Base-by-base conservation (phyloP, 2,888 invertebrate genomes). In the Diploptera punctata region DNA sequence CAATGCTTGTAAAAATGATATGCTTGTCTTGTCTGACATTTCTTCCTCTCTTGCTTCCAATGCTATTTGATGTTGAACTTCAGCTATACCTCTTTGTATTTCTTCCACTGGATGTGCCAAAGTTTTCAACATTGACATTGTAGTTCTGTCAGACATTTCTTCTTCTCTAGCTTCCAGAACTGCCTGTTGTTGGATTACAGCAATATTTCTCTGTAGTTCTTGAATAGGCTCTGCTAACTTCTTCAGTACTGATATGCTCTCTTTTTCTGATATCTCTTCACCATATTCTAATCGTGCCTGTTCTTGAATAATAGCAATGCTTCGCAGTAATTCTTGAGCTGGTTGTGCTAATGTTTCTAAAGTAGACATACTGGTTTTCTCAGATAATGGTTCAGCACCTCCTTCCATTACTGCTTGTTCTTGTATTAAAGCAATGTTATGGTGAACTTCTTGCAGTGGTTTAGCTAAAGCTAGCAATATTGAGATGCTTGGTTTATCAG, bases 221-320 rank as follows among this genome's bases (percentile, higher is more conserved):
- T 83, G 82, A 10, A 83, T 81, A 0, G 85, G 85, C 68, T 83
- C 81, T 29, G 83, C 83, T 72, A 86, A 81, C 16, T 87, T 87
- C 81, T 87, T 87, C 19, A 89, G 83, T 3, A 84, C 86, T 0
- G 89, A 87, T 75, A 88, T 82, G 77, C 88, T 87, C 76, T 87
- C 86, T 68, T 88, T 83, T 7, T 87, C 86, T 3, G 88, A 87
- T 78, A 88, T 81, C 52, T 88, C 87, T 57, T 72, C 70, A 0
- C 67, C 67, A 1, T 60, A 31, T 38, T 77, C 74, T 3, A 68
- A 24, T 1, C 16, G 24, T 49, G 61, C 31, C 5, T 61, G 31
- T 19, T 70, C 61, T 47, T 70, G 70, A 13, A 70, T 7, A 1
- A 47, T 44, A 29, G 44, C 43, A 21, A 70, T 60, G 1, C 47